Percentiles rank a stretch among this genome's conserved stretches.
phyloP scores from a whole-genome alignment of 2,888 invertebrate genomes.

The Pemphredon lugubris region DNA sequence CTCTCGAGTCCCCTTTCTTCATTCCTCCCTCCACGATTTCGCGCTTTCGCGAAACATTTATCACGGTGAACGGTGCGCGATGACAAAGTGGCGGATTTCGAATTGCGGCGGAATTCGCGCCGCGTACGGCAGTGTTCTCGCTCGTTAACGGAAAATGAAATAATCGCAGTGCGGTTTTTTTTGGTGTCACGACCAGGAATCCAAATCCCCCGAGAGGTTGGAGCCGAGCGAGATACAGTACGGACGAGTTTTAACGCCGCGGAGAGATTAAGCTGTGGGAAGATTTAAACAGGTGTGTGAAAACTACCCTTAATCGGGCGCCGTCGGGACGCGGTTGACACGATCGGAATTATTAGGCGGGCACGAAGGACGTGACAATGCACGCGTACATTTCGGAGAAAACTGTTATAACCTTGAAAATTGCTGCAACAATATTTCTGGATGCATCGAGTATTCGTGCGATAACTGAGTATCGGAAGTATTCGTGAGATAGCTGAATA shows the following conservation, averaged over 20 bases:
- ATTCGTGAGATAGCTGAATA: no score
- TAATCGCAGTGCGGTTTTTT: slow-evolving; percentile 10
- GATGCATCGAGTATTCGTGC: no score
- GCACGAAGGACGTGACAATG: no score
- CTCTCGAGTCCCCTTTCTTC: no score
- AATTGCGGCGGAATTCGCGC: slow-evolving; percentile 50
- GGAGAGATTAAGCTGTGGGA: slow-evolving; percentile 28
- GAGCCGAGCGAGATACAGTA: slow-evolving; percentile 25
- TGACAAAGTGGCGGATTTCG: slow-evolving; percentile 31
- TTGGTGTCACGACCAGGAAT: slow-evolving; percentile 30
- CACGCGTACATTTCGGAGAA: no score
- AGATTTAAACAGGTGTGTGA: slow-evolving; percentile 50
- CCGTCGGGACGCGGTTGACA: not conserved
- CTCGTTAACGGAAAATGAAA: slow-evolving; percentile 17
- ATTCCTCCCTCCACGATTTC: no score
- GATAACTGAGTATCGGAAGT: no score
- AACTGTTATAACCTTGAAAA: no score
- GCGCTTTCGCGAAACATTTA: not conserved
- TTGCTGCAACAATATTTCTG: no score
- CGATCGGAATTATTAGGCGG: not conserved
- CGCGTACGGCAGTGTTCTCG: slow-evolving; percentile 49
- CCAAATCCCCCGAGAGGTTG: slow-evolving; percentile 6
- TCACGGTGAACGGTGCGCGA: slow-evolving; percentile 22
- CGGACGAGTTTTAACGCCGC: slow-evolving; percentile 35
- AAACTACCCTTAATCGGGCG: not conserved